These are phyloP conservation scores for Chelonus insularis DNA, from an alignment of 1,140 invertebrate genomes.

Conservation along the genomic window DNA sequence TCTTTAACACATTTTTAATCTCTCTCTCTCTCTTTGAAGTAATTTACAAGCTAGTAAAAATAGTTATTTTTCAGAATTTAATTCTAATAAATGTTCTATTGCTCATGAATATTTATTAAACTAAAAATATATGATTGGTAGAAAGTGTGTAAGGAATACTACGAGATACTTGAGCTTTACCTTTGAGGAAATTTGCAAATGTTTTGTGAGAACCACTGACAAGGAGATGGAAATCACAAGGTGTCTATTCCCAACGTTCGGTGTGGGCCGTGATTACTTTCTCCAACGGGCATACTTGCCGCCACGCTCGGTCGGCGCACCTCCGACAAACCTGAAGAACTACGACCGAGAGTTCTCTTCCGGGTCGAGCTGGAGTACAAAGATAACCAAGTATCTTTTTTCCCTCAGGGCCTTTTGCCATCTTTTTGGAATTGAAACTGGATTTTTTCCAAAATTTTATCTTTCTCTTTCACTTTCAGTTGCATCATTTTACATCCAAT, in stretches of 20 bases:
- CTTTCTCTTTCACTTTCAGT: not conserved
- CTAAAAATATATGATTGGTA: no score
- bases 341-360: conserved; percentile 45
- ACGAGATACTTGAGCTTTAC: no score
- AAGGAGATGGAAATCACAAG: conserved; percentile 31
- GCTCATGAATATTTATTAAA: no score
- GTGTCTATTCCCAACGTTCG: conserved; percentile 36
- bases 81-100: no score
- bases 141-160: no score
- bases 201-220: not conserved
- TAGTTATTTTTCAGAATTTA: no score
- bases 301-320: conserved; percentile 40
- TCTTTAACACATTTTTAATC: no score
- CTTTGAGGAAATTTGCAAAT: conserved; percentile 5
- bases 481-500: no score
- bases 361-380: conserved; percentile 37
- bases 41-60: no score
- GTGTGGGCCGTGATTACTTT: conserved; percentile 51
- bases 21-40: no score
- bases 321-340: conserved; percentile 37
- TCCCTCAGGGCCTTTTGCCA: not conserved
- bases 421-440: not conserved
- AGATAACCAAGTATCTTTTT: not conserved
- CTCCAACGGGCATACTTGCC: conserved; percentile 36
- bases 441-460: not conserved